Percentiles rank a stretch among this genome's conserved stretches.
Evolutionary conservation across 2,888 invertebrate species (phyloP).

Genomic region (Lasiommata megera): DNA sequence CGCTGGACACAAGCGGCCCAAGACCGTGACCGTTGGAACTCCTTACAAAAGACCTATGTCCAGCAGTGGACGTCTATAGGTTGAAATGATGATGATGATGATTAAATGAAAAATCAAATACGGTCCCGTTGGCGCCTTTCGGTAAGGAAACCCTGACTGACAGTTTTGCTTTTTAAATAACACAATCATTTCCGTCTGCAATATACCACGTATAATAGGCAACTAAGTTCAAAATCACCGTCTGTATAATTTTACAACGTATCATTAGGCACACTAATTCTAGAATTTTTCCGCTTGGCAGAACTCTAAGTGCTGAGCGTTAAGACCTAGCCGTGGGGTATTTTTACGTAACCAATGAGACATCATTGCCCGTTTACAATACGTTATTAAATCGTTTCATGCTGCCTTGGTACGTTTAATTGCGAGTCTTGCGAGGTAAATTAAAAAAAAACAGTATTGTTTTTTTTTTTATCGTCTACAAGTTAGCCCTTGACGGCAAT

Average conservation of each 20-base stretch:
- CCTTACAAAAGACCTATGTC: too few species aligned
- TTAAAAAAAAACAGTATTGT: background rate
- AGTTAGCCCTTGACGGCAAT: too few species aligned
- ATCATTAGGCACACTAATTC: constrained; percentile 43
- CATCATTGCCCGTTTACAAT: constrained; percentile 25
- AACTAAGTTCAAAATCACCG: constrained; percentile 21
- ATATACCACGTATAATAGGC: background rate
- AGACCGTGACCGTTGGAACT: too few species aligned
- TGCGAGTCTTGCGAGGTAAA: constrained; percentile 9
- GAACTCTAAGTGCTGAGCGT: constrained; percentile 48
- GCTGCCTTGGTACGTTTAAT: constrained; percentile 45
- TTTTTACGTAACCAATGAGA: constrained; percentile 31
- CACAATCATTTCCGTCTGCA: background rate
- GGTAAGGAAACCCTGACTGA: too few species aligned
- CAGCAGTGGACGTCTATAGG: too few species aligned
- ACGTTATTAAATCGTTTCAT: constrained; percentile 51
- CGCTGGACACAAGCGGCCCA: too few species aligned
- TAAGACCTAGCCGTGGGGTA: constrained; percentile 36
- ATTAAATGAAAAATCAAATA: too few species aligned
- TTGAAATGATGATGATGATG: too few species aligned
- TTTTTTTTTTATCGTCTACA: too few species aligned
- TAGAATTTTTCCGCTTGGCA: constrained; percentile 49
- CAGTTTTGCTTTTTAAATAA: too few species aligned
- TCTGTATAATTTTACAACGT: constrained; percentile 24
- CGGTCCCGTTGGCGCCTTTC: too few species aligned